These are phyloP conservation scores for Belonocnema kinseyi DNA, from an alignment of 1,140 invertebrate genomes.

Conservation along the genomic window DNA sequence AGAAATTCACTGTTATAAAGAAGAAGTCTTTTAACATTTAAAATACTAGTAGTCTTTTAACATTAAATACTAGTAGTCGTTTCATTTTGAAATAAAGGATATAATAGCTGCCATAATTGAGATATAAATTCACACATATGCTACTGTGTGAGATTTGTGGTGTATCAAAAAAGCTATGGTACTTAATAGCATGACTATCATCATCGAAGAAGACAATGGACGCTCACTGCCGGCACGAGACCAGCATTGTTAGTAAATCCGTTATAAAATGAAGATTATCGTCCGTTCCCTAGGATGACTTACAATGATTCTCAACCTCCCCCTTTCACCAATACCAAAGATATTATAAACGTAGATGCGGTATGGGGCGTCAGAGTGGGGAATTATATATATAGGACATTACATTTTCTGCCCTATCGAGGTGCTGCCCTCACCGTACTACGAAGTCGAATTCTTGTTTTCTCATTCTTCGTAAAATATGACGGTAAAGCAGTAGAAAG, in stretches of 20 bases:
- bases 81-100: not conserved
- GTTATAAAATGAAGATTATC: constrained; percentile 53
- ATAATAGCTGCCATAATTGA: not conserved
- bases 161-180: constrained; percentile 30
- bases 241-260: constrained; percentile 51
- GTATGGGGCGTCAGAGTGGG: no score
- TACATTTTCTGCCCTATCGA: no score
- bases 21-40: no score
- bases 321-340: constrained; percentile 21
- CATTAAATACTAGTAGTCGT: no score
- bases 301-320: constrained; percentile 51
- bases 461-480: no score
- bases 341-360: no score
- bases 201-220: constrained; percentile 43
- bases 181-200: constrained; percentile 42
- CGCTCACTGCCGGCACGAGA: constrained; percentile 34
- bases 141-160: not conserved
- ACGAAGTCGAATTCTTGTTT: no score
- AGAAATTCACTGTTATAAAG: no score
- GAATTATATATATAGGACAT: no score
- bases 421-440: no score
- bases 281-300: constrained; percentile 50
- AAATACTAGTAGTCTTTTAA: no score
- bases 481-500: no score
- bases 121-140: not conserved